Conservation (phyloP, 92 coral and sea anemone genomes). For the Phymanthus crucifer region DNA sequence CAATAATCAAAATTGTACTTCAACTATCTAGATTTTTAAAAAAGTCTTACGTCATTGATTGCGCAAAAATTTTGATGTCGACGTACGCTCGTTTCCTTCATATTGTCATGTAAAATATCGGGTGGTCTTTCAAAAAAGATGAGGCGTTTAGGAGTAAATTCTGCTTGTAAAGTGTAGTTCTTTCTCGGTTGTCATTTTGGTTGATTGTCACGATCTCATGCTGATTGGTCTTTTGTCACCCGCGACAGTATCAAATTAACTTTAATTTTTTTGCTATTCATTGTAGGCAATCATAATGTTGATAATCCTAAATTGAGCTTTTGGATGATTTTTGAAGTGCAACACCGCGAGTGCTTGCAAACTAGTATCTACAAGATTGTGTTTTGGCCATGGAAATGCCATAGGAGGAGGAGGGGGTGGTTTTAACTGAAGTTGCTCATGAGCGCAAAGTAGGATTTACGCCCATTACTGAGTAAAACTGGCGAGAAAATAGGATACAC, state of each 20-base stretch:
- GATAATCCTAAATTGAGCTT: not conserved
- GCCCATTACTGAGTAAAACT: not conserved
- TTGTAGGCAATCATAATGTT: not conserved
- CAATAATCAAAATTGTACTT: not conserved
- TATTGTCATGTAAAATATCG: not conserved
- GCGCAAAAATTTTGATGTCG: constrained; percentile 5
- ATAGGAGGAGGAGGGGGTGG: not conserved
- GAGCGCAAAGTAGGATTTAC: not conserved
- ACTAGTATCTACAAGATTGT: not conserved
- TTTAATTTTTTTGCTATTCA: not conserved
- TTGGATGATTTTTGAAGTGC: not conserved
- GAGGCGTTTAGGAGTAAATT: not conserved
- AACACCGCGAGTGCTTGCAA: not conserved
- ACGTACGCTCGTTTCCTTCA: not conserved
- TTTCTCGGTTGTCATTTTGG: constrained; percentile 16
- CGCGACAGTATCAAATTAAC: not conserved
- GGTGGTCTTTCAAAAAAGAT: not conserved
- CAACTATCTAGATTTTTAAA: not conserved
- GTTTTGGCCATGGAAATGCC: not conserved
- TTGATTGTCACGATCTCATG: constrained; percentile 7
- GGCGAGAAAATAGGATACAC: not conserved
- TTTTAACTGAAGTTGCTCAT: constrained; percentile 12
- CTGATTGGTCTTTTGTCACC: constrained; percentile 9
- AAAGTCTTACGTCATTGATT: constrained; percentile 17
- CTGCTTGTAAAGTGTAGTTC: not conserved